phyloP scores from a whole-genome alignment of 1,140 invertebrate species.

The Lutraria rhynchaena region DNA sequence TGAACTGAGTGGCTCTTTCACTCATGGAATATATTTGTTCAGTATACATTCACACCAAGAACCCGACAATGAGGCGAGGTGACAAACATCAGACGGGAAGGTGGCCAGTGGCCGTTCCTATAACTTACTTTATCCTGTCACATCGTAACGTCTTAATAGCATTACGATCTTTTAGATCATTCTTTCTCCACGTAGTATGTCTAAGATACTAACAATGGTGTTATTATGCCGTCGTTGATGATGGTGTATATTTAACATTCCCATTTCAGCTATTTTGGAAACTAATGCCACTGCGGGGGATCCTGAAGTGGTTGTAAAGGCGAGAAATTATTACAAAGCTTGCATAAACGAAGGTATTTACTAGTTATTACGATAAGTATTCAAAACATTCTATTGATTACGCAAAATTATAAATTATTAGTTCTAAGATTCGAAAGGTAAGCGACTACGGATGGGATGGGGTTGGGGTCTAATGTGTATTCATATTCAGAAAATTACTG shows the following conservation, averaged over 20 bases:
- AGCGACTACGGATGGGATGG: too few relatives aligned
- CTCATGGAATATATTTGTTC: too few relatives aligned
- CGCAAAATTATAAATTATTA: too few relatives aligned
- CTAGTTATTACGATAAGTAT: too few relatives aligned
- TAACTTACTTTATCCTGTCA: neutral
- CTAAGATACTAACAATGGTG: neutral
- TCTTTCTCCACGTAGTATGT: neutral
- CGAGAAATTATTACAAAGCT: constrained; percentile 92
- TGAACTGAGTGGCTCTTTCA: too few relatives aligned
- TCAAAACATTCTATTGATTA: too few relatives aligned
- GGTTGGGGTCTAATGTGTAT: too few relatives aligned
- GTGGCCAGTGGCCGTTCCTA: neutral
- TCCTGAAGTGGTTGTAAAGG: constrained; percentile 79
- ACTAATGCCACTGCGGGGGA: constrained; percentile 70
- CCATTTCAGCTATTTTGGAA: constrained; percentile 77
- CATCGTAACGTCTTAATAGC: neutral
- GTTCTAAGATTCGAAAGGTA: too few relatives aligned
- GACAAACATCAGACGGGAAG: too few relatives aligned
- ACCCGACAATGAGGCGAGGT: too few relatives aligned
- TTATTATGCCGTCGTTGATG: neutral
- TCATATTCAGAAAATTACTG: too few relatives aligned
- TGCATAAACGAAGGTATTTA: constrained; percentile 92
- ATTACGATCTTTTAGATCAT: neutral
- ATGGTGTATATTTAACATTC: neutral
- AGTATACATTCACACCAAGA: too few relatives aligned